Base-by-base conservation (phyloP, 2,113 vertebrate genomes). In the Odocoileus virginianus region DNA sequence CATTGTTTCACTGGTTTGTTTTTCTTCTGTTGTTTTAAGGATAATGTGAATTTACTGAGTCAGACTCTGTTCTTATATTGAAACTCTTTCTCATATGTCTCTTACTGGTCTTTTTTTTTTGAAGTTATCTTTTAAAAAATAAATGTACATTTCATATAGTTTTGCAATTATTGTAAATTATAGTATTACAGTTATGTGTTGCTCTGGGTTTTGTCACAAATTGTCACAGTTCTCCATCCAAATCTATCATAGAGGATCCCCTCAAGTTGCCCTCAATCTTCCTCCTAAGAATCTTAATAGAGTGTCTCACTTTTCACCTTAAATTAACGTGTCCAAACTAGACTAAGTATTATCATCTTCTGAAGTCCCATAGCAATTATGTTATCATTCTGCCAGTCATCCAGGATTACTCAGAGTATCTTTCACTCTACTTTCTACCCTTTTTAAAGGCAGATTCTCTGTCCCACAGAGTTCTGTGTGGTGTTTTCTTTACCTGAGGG, bases 311-410 rank as follows among this genome's bases (percentile, higher is more conserved):
- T 82, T 94, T 83, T 60, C 54, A 50, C 47, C 85, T 54, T 60
- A 87, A 96, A 94, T 92, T 96, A 94, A 76, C 40, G 76, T 88
- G 84, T 92, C 74, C 84, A 95, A n/a, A 55, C 25, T 67, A 87
- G 61, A 82, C n/a, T 58, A 45, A 43, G 27, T 94, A 78, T 95
- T 52, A 55, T 91, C 87, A 81, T 50, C 43, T 81, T 78, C 36
- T 74, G 43, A 93, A 95, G 89, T 89, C 67, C 30, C 45, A 58
- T 8, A 85, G n/a, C 28, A 64, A 27, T 45, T 82, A 36, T 40
- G 16, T 45, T 81, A 10, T 95, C 71, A 91, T 86, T 17, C 81
- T 95, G 90, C 64, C 86, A 94, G 60, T 85, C 87, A 95, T 12
- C 28, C 14, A 85, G 27, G 40, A 76, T 94, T 90, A 67, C 6